These are phyloP conservation scores for Nephrotoma appendiculata DNA, from an alignment of 2,888 invertebrate genomes.

Conservation along the genomic window DNA sequence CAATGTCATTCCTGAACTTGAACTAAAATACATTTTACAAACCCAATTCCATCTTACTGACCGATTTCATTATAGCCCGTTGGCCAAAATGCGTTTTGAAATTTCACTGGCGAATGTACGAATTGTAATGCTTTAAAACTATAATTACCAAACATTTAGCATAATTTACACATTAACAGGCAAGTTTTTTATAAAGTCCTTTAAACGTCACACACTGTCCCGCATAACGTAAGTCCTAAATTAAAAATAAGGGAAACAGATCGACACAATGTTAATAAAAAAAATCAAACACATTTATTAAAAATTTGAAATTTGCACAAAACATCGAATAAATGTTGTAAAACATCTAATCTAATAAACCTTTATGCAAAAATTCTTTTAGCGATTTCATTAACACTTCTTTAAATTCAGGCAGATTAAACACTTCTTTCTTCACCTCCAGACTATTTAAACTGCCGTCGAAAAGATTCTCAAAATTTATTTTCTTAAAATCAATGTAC, in stretches of 20 bases:
- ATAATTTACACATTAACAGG: neutral
- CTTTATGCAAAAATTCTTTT: constrained; percentile 6
- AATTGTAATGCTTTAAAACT: no score
- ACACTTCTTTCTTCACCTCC: neutral
- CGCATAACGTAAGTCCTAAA: no score
- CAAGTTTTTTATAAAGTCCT: neutral
- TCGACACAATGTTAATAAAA: neutral
- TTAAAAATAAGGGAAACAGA: neutral
- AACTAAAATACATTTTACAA: no score
- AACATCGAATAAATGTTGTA: neutral
- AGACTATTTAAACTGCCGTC: neutral
- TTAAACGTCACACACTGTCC: no score
- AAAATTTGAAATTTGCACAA: neutral
- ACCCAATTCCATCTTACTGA: no score
- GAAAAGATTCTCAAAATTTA: neutral
- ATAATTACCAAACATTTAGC: neutral
- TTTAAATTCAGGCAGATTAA: constrained; percentile 6
- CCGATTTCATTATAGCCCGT: no score
- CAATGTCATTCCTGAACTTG: no score
- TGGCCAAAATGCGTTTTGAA: no score
- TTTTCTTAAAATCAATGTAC: neutral
- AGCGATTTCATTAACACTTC: constrained; percentile 4
- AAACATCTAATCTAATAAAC: constrained; percentile 5
- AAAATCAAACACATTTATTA: neutral
- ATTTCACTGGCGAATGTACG: no score